Percentiles rank a stretch among this genome's conserved stretches.
These are phyloP conservation scores for Serripes groenlandicus DNA, from an alignment of 2,888 invertebrate species.

Conservation along the genomic window DNA sequence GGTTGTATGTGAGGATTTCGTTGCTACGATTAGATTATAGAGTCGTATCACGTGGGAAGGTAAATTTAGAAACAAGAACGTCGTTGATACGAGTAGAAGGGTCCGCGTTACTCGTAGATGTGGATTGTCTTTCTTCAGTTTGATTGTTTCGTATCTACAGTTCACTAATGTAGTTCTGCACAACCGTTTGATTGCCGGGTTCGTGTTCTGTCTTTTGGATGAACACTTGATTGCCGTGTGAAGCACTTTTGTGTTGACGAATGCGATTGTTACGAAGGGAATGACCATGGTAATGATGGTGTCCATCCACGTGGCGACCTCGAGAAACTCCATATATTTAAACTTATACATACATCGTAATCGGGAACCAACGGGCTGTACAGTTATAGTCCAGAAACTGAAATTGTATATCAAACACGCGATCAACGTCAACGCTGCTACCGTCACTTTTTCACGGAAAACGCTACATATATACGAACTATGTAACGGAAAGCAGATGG, in stretches of 20 bases:
- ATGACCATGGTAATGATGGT: constrained; percentile 74
- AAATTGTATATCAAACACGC: constrained; percentile 71
- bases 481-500: constrained; percentile 92
- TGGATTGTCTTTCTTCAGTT: constrained; percentile 43
- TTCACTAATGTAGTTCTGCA: not conserved
- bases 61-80: constrained; percentile 79
- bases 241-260: constrained; percentile 67
- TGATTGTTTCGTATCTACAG: constrained; percentile 3
- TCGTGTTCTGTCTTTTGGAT: not conserved
- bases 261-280: constrained; percentile 71
- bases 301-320: constrained; percentile 74
- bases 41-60: constrained; percentile 79
- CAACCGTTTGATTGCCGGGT: not conserved
- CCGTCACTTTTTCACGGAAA: constrained; percentile 70
- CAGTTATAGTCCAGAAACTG: constrained; percentile 74
- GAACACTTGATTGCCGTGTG: constrained; percentile 20
- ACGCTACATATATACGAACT: constrained; percentile 71
- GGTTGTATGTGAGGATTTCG: not conserved
- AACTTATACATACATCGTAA: constrained; percentile 54
- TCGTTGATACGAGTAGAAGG: constrained; percentile 76
- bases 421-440: constrained; percentile 58
- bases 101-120: constrained; percentile 76
- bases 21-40: constrained; percentile 65
- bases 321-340: constrained; percentile 57
- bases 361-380: constrained; percentile 21